A percentile compares a stretch with the other conserved stretches of the same genome.
Evolutionary conservation across 2,888 invertebrate species (phyloP).

Genomic region (Actias luna): DNA sequence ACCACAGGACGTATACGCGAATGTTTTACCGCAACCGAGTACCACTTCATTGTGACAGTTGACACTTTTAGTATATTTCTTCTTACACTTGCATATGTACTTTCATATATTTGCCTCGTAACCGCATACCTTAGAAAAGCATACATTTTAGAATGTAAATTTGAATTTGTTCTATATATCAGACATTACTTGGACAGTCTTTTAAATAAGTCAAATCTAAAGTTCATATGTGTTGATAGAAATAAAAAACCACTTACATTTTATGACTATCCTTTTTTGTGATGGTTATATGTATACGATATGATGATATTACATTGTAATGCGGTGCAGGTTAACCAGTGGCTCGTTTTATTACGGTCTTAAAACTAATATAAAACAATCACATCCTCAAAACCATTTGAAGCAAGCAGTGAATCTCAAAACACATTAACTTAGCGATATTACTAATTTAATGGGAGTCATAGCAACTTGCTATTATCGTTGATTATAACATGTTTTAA

Average conservation of each 20-base stretch:
- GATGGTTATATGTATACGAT: not conserved
- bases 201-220: not conserved
- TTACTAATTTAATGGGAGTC: not conserved
- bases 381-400: conserved; percentile 1
- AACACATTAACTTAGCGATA: not conserved
- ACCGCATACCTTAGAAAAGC: not conserved
- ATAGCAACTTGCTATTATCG: not conserved
- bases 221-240: not conserved
- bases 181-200: not conserved
- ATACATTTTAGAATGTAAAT: not conserved
- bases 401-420: not conserved
- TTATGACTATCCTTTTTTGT: not conserved
- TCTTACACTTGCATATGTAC: conserved; percentile 19
- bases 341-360: conserved; percentile 4
- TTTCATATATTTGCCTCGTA: conserved; percentile 10
- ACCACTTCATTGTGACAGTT: conserved; percentile 50
- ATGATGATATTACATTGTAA: not conserved
- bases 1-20: conserved; percentile 38
- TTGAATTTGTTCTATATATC: not conserved
- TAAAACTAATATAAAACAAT: conserved; percentile 7
- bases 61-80: conserved; percentile 30
- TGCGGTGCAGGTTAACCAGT: conserved; percentile 7
- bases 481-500: not conserved
- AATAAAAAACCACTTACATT: not conserved
- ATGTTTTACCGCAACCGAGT: conserved; percentile 35